Percentiles rank a stretch among this genome's conserved stretches.
phyloP scores from a whole-genome alignment of 1,140 invertebrate genomes.

The Dryas iulia region DNA sequence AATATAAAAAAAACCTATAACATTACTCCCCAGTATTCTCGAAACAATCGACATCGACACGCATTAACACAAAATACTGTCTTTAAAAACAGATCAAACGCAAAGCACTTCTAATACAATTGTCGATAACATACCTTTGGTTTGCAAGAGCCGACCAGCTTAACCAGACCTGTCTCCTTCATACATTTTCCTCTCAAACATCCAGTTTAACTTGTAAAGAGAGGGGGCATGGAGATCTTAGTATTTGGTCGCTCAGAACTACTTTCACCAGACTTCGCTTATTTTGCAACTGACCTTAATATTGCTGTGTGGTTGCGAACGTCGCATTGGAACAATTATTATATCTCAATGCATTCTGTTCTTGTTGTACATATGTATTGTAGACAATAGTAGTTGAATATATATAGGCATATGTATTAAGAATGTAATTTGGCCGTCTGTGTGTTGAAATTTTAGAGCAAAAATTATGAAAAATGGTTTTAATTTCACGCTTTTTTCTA shows the following conservation, averaged over 20 bases:
- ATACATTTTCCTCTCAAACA: neutral
- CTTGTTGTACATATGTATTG: no score
- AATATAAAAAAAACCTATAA: no score
- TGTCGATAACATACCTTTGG: neutral
- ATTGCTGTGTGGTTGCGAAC: constrained; percentile 47
- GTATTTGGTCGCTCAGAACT: constrained; percentile 44
- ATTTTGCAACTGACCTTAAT: constrained; percentile 69
- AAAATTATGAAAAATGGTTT: no score
- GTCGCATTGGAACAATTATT: constrained; percentile 53
- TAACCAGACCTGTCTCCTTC: neutral
- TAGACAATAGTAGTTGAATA: no score
- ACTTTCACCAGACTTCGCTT: constrained; percentile 57
- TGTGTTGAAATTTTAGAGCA: no score
- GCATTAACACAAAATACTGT: neutral
- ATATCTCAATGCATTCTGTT: constrained; percentile 42
- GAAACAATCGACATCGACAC: no score
- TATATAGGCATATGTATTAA: no score
- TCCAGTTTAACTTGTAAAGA: neutral
- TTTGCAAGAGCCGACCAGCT: neutral
- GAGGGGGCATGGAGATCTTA: constrained; percentile 29
- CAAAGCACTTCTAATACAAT: neutral
- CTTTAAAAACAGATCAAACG: constrained; percentile 6
- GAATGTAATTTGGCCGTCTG: no score
- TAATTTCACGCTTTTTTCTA: no score
- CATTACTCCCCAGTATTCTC: no score